Percentiles rank a stretch among this genome's conserved stretches.
Conservation (phyloP, 1,140 invertebrate genomes). For the Mercenaria mercenaria region DNA sequence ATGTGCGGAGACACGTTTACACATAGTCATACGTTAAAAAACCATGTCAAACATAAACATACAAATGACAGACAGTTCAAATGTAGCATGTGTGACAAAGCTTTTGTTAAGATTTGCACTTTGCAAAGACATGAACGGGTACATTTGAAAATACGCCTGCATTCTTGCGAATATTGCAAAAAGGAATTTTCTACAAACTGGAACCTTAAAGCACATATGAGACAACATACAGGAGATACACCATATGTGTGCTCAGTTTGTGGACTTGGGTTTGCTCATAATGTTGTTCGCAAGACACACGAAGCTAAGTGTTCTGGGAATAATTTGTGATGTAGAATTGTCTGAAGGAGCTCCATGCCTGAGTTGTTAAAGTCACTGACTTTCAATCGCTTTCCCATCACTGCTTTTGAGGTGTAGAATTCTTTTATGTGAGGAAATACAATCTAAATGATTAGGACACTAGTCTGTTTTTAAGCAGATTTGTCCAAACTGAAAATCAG, state of each 20-base stretch:
- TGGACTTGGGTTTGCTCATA: slow-evolving; percentile 37
- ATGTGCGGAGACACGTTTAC: background rate
- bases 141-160: background rate
- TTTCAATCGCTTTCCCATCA: no score
- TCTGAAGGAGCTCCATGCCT: no score
- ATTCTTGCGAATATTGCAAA: slow-evolving; percentile 5
- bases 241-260: slow-evolving; percentile 18
- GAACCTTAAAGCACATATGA: slow-evolving; percentile 37
- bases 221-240: slow-evolving; percentile 34
- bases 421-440: no score
- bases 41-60: background rate
- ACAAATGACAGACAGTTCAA: background rate
- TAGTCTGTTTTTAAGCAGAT: no score
- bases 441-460: no score
- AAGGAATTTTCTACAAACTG: slow-evolving; percentile 22
- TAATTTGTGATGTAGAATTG: no score
- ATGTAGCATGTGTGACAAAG: slow-evolving; percentile 29
- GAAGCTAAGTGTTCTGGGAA: slow-evolving; percentile 5
- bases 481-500: no score
- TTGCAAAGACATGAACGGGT: slow-evolving; percentile 26
- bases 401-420: no score
- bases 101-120: background rate
- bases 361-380: no score
- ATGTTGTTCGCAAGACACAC: slow-evolving; percentile 40
- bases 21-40: background rate